Conservation (phyloP, 2,888 invertebrate species). For the Coelopa pilipes region DNA sequence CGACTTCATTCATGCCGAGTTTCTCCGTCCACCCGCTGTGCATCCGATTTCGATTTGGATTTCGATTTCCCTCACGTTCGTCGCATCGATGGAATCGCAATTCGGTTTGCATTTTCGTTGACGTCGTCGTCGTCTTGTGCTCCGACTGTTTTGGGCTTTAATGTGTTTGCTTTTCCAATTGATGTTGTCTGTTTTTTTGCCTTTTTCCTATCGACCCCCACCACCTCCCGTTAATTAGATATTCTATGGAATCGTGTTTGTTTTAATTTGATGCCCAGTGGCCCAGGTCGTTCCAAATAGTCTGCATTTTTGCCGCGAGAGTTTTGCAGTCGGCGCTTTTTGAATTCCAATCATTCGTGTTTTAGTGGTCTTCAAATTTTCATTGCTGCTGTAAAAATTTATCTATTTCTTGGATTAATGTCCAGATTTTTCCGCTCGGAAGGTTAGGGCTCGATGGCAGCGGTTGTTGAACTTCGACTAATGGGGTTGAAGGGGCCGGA, state of each 20-base stretch:
- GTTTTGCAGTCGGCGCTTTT: not conserved
- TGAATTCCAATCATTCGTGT: too few species aligned
- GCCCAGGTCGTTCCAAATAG: conserved; percentile 27
- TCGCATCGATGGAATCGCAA: conserved; percentile 27
- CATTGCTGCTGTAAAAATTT: too few species aligned
- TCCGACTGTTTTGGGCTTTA: conserved; percentile 5
- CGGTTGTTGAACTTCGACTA: too few species aligned
- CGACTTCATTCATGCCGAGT: conserved; percentile 27
- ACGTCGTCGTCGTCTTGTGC: not conserved
- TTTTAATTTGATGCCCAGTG: not conserved
- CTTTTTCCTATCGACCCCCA: not conserved
- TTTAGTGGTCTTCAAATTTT: too few species aligned
- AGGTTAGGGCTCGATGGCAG: too few species aligned
- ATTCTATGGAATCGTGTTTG: not conserved
- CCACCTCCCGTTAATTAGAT: conserved; percentile 3
- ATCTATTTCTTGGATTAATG: too few species aligned
- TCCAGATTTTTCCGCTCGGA: too few species aligned
- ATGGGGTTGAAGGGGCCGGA: too few species aligned
- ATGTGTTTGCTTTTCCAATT: not conserved
- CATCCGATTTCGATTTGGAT: not conserved
- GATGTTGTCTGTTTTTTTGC: conserved; percentile 3
- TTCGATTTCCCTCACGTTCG: conserved; percentile 30
- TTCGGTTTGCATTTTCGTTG: conserved; percentile 4
- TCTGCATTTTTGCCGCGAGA: conserved; percentile 25
- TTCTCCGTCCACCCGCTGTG: conserved; percentile 11